Evolutionary conservation across 2,888 invertebrate genomes (phyloP).

Genomic region (Crioceris asparagi): DNA sequence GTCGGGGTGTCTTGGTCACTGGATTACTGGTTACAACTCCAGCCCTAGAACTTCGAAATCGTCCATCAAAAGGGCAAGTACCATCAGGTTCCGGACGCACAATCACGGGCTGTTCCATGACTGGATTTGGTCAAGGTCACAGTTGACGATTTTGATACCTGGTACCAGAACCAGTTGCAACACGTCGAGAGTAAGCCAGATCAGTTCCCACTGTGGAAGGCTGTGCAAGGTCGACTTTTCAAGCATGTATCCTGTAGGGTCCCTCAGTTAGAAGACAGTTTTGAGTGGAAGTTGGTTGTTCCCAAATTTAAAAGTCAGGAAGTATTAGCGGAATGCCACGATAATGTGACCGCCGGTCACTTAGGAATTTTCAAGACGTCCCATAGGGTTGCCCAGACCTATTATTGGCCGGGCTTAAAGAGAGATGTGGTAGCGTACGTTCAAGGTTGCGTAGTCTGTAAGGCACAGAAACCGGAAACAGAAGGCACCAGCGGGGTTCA

Average conservation of each 20-base stretch:
- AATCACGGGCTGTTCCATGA: slow-evolving; percentile 7
- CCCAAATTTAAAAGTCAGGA: slow-evolving; percentile 6
- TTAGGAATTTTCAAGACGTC: slow-evolving; percentile 10
- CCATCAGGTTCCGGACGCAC: slow-evolving; percentile 8
- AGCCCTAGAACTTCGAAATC: slow-evolving; percentile 9
- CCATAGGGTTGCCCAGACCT: slow-evolving; percentile 1
- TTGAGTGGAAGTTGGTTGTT: slow-evolving; percentile 11
- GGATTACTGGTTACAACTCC: slow-evolving; percentile 10
- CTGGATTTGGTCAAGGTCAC: slow-evolving; percentile 2
- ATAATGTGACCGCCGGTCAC: too few relatives aligned
- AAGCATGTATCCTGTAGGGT: neutral
- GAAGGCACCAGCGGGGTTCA: slow-evolving; percentile 5
- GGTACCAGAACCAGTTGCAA: slow-evolving; percentile 7
- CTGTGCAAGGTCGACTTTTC: slow-evolving; percentile 7
- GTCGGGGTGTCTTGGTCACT: slow-evolving; percentile 12
- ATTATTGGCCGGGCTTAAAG: slow-evolving; percentile 10
- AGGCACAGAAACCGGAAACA: slow-evolving; percentile 10
- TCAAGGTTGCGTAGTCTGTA: slow-evolving; percentile 8
- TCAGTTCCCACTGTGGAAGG: slow-evolving; percentile 14
- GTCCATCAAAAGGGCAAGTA: slow-evolving; percentile 6
- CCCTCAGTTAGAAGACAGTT: slow-evolving; percentile 5
- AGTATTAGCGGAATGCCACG: slow-evolving; percentile 9
- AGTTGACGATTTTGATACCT: slow-evolving; percentile 5
- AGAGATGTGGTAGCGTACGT: slow-evolving; percentile 5
- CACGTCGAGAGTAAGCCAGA: slow-evolving; percentile 7